Evolutionary conservation across 2,797 vertebrate species (phyloP).

Genomic region (Poeciliopsis turneri): DNA sequence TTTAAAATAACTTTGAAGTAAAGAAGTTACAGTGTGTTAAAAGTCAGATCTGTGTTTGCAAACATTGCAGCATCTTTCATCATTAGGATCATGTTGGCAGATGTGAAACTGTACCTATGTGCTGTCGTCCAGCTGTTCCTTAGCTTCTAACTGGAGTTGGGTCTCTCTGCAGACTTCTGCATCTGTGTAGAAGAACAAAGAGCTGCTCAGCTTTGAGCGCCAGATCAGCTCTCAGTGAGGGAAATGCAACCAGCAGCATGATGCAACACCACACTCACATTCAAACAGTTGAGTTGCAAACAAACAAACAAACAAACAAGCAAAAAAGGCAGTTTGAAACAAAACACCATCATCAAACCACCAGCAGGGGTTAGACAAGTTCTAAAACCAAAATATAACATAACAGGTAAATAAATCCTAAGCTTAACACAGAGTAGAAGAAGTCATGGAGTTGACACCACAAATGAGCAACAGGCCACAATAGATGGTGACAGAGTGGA

Average conservation of each 20-base stretch:
- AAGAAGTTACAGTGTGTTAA: neutral
- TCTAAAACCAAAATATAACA: conserved; percentile 25
- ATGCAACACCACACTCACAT: conserved; percentile 3
- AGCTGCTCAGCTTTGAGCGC: neutral
- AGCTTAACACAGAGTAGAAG: conserved; percentile 33
- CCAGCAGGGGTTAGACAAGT: conserved; percentile 55
- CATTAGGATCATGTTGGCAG: neutral
- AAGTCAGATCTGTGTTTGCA: neutral
- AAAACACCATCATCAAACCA: conserved; percentile 1
- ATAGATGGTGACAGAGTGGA: conserved; percentile 37
- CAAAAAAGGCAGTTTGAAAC: neutral
- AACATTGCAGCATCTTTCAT: neutral
- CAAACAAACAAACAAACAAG: neutral
- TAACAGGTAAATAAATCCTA: conserved; percentile 41
- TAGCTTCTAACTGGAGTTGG: conserved; percentile 78
- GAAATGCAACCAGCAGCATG: neutral
- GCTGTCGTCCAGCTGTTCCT: conserved; percentile 4
- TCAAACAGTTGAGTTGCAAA: neutral
- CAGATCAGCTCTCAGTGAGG: neutral
- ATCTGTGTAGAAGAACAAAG: conserved; percentile 55
- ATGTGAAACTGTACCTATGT: conserved; percentile 45
- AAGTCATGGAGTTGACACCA: conserved; percentile 42
- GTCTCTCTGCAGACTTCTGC: conserved; percentile 81
- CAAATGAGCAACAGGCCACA: conserved; percentile 44
- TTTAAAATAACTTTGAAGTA: neutral